Evolutionary conservation across 2,113 vertebrate species (phyloP).

Genomic region (Copsychus sechellarum): DNA sequence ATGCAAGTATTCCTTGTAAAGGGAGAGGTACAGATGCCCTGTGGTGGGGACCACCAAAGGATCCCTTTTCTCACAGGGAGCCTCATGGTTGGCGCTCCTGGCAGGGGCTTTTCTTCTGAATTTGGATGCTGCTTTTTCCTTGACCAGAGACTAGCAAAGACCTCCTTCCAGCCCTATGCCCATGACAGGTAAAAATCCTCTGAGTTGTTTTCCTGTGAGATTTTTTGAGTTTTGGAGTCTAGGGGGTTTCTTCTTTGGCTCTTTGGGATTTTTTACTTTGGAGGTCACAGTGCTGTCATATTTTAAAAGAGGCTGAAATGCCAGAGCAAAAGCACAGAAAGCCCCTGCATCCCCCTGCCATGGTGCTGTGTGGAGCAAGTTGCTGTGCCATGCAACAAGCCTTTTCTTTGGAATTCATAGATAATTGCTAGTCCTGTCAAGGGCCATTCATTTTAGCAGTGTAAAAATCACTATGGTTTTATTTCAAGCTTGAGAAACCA

Average conservation of each 20-base stretch:
- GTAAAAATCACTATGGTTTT: conserved; percentile 43
- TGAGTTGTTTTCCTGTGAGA: background rate
- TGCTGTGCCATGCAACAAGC: background rate
- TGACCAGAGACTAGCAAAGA: background rate
- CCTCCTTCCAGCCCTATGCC: background rate
- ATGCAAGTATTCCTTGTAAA: background rate
- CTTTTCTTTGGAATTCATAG: conserved; percentile 25
- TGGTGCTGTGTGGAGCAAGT: background rate
- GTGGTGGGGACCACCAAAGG: background rate
- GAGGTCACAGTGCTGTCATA: background rate
- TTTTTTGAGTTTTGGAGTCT: background rate
- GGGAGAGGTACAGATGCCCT: background rate
- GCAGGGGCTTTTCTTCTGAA: background rate
- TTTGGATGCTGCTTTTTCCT: background rate
- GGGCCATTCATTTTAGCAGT: conserved; percentile 19
- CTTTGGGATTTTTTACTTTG: background rate
- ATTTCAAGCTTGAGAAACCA: conserved; percentile 48
- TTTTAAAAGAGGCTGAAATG: background rate
- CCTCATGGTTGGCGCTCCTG: background rate
- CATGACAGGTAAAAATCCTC: background rate
- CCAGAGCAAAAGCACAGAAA: background rate
- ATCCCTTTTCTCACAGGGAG: fast-evolving
- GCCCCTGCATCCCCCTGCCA: background rate
- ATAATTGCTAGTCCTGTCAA: conserved; percentile 30
- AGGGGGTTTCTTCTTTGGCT: background rate